A percentile compares a stretch with the other conserved stretches of the same genome.
Conservation (phyloP, 2,113 vertebrate genomes). For the Ivindomyrus marchei region DNA sequence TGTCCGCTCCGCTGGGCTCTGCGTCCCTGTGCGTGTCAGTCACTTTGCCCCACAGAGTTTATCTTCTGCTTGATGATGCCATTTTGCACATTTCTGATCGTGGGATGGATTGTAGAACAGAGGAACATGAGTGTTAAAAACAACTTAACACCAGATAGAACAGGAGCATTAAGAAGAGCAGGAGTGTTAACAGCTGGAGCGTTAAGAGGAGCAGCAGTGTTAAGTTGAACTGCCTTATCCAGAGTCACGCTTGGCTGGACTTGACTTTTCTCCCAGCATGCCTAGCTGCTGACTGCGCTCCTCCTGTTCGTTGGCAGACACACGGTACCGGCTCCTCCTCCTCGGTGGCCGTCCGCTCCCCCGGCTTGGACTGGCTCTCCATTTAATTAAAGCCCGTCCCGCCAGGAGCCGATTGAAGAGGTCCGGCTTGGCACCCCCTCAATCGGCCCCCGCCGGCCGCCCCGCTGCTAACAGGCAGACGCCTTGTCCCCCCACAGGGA, state of each 20-base stretch:
- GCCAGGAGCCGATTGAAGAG: background rate
- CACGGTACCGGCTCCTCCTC: background rate
- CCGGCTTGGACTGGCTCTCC: background rate
- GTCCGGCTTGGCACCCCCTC: background rate
- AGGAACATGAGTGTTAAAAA: background rate
- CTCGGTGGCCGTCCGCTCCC: background rate
- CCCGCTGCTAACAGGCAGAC: background rate
- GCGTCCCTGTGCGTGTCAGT: background rate
- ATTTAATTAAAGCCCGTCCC: background rate
- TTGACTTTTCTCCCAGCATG: background rate
- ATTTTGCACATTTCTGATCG: background rate
- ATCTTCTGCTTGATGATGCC: background rate
- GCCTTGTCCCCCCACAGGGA: background rate
- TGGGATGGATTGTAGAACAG: background rate
- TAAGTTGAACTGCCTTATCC: background rate
- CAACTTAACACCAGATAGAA: too few relatives aligned
- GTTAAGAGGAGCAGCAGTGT: background rate
- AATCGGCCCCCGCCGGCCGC: background rate
- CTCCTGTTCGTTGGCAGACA: background rate
- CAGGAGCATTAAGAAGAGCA: too few relatives aligned
- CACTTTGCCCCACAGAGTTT: background rate
- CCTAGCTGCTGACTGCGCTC: background rate
- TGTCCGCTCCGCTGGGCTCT: background rate
- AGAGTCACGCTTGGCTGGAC: background rate
- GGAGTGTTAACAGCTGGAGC: too few relatives aligned